phyloP scores from a whole-genome alignment of 23 tunicate species.

The Corella eumyota region DNA sequence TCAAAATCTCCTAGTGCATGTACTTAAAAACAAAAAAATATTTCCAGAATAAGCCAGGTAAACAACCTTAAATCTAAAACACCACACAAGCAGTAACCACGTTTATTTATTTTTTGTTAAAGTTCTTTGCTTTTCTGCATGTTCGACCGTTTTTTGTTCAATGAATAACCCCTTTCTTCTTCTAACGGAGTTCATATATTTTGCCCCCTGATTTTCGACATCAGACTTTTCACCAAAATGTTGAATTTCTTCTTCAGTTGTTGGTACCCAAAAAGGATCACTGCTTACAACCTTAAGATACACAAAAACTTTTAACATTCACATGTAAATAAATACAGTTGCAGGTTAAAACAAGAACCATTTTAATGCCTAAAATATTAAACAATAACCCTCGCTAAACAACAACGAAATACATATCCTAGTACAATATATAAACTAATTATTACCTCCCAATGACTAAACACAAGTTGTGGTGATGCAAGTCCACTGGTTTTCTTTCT shows the following conservation, averaged over 20 bases:
- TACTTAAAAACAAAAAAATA: too few species aligned
- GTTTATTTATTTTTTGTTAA: constrained; percentile 86
- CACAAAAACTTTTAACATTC: background rate
- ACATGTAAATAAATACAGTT: too few species aligned
- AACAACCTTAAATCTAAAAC: too few species aligned
- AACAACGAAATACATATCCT: background rate
- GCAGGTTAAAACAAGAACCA: too few species aligned
- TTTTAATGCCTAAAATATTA: background rate
- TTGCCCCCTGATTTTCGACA: constrained; percentile 69
- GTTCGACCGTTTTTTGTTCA: constrained; percentile 93
- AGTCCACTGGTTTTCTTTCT: constrained; percentile 90
- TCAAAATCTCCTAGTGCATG: too few species aligned
- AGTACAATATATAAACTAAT: background rate
- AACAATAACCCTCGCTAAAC: background rate
- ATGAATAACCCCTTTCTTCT: constrained; percentile 88
- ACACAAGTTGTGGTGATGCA: constrained; percentile 90
- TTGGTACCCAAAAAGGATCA: constrained; percentile 98
- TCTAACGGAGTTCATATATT: constrained; percentile 84
- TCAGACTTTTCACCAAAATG: constrained; percentile 97
- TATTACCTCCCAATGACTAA: constrained; percentile 95
- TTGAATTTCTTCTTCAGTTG: constrained; percentile 96
- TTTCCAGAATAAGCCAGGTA: too few species aligned
- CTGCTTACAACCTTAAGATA: constrained; percentile 45
- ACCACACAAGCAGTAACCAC: too few species aligned
- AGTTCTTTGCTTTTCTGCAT: constrained; percentile 94